phyloP scores from a whole-genome alignment of 2,113 vertebrate species.

The Tragelaphus scriptus region DNA sequence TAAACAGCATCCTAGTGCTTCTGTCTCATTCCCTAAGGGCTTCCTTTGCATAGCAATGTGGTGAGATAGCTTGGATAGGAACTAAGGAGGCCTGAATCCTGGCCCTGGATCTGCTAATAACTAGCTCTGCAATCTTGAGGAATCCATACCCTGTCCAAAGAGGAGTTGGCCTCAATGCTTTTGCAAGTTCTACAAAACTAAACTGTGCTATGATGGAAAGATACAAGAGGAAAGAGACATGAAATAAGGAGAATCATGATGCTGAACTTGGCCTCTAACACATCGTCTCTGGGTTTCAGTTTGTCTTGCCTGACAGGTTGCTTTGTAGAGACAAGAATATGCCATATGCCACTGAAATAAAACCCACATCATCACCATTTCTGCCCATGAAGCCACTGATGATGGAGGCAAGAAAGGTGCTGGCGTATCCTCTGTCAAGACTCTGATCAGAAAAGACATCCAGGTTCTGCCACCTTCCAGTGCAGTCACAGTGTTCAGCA shows the following conservation, averaged over 20 bases:
- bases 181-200: neutral
- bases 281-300: neutral
- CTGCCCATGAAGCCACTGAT: neutral
- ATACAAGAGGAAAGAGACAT: neutral
- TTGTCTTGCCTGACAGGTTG: neutral
- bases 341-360: neutral
- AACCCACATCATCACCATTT: neutral
- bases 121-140: neutral
- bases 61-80: neutral
- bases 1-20: neutral
- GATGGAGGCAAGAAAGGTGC: neutral
- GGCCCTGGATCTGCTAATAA: neutral
- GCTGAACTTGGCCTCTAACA: neutral
- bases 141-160: neutral
- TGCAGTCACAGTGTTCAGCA: rapidly evolving
- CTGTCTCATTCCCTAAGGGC: neutral
- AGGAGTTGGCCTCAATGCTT: neutral
- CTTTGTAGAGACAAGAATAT: neutral
- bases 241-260: neutral
- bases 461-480: neutral
- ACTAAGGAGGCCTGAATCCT: neutral
- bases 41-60: neutral
- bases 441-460: neutral
- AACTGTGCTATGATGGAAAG: neutral
- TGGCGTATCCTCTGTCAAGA: neutral